These are phyloP conservation scores for Epirrita christyi DNA, from an alignment of 2,888 invertebrate genomes.

Conservation along the genomic window DNA sequence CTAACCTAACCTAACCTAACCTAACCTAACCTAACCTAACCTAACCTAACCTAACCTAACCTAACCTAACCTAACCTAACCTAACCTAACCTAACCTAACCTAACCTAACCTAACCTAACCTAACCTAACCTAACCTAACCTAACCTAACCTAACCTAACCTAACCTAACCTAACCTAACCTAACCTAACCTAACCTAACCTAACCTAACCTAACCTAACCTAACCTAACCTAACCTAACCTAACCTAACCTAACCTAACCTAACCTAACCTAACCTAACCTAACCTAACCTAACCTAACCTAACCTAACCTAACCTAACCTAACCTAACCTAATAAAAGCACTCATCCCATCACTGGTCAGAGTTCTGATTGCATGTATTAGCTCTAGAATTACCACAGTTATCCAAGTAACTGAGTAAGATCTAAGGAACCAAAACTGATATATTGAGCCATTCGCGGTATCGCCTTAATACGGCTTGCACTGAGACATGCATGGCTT, in stretches of 20 bases:
- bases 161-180: slow-evolving; percentile 32
- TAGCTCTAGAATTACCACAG: no score
- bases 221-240: slow-evolving; percentile 26
- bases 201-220: slow-evolving; percentile 29
- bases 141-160: slow-evolving; percentile 32
- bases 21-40: slow-evolving; percentile 37
- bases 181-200: slow-evolving; percentile 30
- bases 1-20: slow-evolving; percentile 32
- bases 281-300: slow-evolving; percentile 32
- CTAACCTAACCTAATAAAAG: slow-evolving; percentile 33
- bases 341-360: no score
- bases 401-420: no score
- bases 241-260: slow-evolving; percentile 27
- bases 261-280: slow-evolving; percentile 23
- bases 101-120: slow-evolving; percentile 33
- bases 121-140: slow-evolving; percentile 30
- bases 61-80: slow-evolving; percentile 39
- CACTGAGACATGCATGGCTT: no score
- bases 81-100: slow-evolving; percentile 36
- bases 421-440: no score
- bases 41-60: slow-evolving; percentile 37
- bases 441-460: no score
- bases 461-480: no score
- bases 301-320: slow-evolving; percentile 36
- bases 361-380: no score